phyloP scores from a whole-genome alignment of 2,888 invertebrate species.

The Unio delphinus region DNA sequence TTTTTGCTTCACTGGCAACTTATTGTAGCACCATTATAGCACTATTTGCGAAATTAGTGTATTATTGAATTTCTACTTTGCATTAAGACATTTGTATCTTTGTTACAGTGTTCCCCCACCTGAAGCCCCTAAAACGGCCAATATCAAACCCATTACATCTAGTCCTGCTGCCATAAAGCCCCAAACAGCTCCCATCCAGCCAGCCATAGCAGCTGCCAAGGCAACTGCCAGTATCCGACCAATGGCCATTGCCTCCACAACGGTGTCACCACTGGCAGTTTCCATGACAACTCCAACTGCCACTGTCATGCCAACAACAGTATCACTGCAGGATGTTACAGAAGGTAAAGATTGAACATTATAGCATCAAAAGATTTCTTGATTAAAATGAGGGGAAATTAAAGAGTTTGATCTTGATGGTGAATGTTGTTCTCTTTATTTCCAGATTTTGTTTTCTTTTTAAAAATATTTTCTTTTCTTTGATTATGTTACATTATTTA shows the following conservation, averaged over 20 bases:
- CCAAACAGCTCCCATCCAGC: slow-evolving; percentile 56
- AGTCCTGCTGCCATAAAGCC: slow-evolving; percentile 65
- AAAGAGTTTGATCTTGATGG: too few species aligned
- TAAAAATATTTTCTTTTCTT: too few species aligned
- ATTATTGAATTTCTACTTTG: too few species aligned
- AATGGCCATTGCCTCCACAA: slow-evolving; percentile 80
- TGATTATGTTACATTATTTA: too few species aligned
- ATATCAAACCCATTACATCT: slow-evolving; percentile 95
- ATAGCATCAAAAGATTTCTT: neutral
- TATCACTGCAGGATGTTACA: slow-evolving; percentile 48
- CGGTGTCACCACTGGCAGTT: slow-evolving; percentile 42
- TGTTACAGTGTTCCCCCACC: slow-evolving; percentile 48
- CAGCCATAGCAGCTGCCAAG: slow-evolving; percentile 75
- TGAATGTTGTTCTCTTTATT: too few species aligned
- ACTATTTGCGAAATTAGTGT: too few species aligned
- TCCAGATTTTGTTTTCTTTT: too few species aligned
- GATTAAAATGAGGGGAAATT: too few species aligned
- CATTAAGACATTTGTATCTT: neutral
- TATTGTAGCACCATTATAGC: too few species aligned
- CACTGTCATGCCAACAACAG: slow-evolving; percentile 69
- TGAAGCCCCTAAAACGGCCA: slow-evolving; percentile 83
- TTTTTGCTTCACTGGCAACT: too few species aligned
- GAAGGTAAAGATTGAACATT: slow-evolving; percentile 33
- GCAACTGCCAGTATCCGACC: slow-evolving; percentile 94
- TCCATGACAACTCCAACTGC: slow-evolving; percentile 62